Evolutionary conservation across 2,888 invertebrate species (phyloP).

Genomic region (Sarcophaga caerulescens): DNA sequence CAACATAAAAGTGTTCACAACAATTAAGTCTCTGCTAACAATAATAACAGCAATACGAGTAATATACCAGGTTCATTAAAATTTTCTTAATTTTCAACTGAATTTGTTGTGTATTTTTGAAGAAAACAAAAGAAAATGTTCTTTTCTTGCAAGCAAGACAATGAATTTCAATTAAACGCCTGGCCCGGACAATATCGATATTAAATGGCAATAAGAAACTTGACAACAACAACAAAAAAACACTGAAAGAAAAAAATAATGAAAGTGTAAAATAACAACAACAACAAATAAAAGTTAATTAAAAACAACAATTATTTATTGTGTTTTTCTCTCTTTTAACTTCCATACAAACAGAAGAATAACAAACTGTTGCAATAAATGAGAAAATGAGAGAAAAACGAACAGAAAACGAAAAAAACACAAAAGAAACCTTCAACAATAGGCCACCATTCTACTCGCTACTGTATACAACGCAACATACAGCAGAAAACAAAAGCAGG

Average conservation of each 20-base stretch:
- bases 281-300: slow-evolving; percentile 33
- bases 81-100: no score
- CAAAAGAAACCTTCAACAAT: slow-evolving; percentile 54
- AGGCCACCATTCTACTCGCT: neutral
- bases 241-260: neutral
- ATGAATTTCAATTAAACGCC: slow-evolving; percentile 49
- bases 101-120: no score
- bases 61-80: no score
- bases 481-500: neutral
- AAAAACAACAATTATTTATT: slow-evolving; percentile 34
- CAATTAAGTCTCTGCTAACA: no score
- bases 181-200: slow-evolving; percentile 13
- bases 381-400: neutral
- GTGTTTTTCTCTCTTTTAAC: neutral
- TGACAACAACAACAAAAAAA: neutral
- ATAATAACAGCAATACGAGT: no score
- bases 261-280: neutral
- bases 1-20: no score
- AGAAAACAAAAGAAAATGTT: neutral
- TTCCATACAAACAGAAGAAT: neutral
- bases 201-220: neutral
- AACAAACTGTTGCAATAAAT: slow-evolving; percentile 47
- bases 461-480: neutral
- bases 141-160: neutral
- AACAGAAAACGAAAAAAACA: neutral